Evolutionary conservation across 2,797 vertebrate species (phyloP), one percentile per base, ranked within the genome.

Genomic region (Gambelia wislizenii): DNA sequence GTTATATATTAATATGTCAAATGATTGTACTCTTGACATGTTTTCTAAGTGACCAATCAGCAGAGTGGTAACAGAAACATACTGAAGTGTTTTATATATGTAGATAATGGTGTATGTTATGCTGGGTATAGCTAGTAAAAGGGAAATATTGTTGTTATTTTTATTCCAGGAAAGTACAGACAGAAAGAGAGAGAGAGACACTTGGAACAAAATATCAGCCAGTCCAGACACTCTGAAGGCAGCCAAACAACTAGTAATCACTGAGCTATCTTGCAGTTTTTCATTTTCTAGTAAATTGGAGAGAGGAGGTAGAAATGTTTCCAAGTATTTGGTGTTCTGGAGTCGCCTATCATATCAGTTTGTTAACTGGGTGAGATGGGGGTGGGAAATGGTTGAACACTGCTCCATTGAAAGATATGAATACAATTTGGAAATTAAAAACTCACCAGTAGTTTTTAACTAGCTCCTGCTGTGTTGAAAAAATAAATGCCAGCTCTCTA

Each of bases 261-360:
- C 12, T 87, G 92, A 87, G 52, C 94, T 93, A 90, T 95, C 93
- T 94, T 59, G 0, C 84, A 87, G 90, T 39, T 44, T 79, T 77
- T 89, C 83, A 5, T 69, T 91, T 95, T 96, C 95, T 92, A 92
- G 94, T 92, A 94, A 95, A 87, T 0, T 59, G 93, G 93, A 94
- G 92, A 92, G 89, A 87, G 56, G 5, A 52, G 39, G 61, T 72
- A 49, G 49, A 92, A 94, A 92, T 75, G 84, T 33, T 95, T 95
- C 90, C 91, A 93, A 93, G 89, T 90, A 95, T 79, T 84, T 69
- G 59, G 75, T 56, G 36, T 27, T n/a, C 74, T 49, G 44, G 30
- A 42, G 59, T 78, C 5, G 3, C 33, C n/a, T 36, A 72, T 84
- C 44, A 36, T 49, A 1, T 9, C 54, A 30, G 59, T 36, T 39